A percentile compares a stretch with the other conserved stretches of the same genome.
These are phyloP conservation scores for Leptocoma aspasia DNA, from an alignment of 2,113 vertebrate genomes.

Conservation along the genomic window DNA sequence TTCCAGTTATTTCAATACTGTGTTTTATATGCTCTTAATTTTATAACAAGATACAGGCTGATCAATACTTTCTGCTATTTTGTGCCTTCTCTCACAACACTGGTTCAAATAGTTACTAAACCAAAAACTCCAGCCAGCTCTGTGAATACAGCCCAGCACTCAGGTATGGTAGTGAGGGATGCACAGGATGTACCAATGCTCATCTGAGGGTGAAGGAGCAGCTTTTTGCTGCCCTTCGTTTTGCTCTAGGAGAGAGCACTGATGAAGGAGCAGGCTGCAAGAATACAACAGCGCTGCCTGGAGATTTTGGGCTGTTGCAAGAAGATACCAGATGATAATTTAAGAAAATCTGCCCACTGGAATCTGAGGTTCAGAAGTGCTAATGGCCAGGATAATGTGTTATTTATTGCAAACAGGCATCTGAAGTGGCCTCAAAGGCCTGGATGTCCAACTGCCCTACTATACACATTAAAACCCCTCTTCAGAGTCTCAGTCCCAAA, in stretches of 20 bases:
- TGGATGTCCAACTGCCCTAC: neutral
- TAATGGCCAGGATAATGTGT: neutral
- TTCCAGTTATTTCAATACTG: neutral
- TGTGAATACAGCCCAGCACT: neutral
- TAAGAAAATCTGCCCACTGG: neutral
- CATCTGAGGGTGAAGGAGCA: neutral
- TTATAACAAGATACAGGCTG: neutral
- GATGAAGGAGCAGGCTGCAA: neutral
- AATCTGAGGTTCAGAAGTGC: neutral
- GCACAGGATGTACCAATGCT: rapidly evolving
- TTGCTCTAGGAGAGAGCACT: neutral
- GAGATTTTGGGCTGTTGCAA: neutral
- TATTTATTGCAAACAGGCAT: constrained; percentile 10
- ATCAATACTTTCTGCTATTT: neutral
- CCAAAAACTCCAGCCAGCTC: neutral
- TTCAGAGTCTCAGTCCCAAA: neutral
- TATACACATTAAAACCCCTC: neutral
- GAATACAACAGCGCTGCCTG: neutral
- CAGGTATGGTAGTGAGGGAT: neutral
- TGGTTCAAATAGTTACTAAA: neutral
- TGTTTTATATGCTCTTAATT: neutral
- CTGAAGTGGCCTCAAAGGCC: neutral
- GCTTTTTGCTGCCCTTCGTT: neutral
- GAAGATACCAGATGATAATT: neutral
- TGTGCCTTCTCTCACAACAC: neutral